A percentile compares a stretch with the other conserved stretches of the same genome.
Evolutionary conservation across 2,797 vertebrate species (phyloP).

Genomic region (Cheirogaleus major): DNA sequence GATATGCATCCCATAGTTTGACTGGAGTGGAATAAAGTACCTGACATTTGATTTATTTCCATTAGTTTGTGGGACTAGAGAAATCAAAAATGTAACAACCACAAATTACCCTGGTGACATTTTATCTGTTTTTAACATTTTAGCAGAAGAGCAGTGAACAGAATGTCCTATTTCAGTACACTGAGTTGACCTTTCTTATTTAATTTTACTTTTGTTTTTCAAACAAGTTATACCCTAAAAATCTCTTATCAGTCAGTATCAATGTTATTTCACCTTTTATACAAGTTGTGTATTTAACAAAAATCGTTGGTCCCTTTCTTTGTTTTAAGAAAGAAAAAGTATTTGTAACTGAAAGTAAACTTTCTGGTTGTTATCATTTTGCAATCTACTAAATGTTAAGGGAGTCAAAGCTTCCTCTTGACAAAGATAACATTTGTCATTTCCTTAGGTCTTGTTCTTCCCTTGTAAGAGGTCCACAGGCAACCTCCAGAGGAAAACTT

Average conservation of each 20-base stretch:
- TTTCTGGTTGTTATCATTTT: not conserved
- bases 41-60: conserved; percentile 53
- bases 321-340: not conserved
- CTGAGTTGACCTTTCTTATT: not conserved
- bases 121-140: conserved; percentile 17
- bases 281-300: not conserved
- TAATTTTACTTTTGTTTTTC: not conserved
- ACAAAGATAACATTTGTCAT: not conserved
- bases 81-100: conserved; percentile 49
- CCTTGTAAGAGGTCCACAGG: not conserved
- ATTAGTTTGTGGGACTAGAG: conserved; percentile 27
- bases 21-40: not conserved
- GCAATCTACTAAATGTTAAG: not conserved
- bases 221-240: not conserved
- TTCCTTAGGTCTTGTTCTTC: conserved; percentile 5
- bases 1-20: not conserved
- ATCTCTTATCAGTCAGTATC: not conserved
- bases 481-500: not conserved
- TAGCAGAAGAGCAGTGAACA: not conserved
- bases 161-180: not conserved
- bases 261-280: not conserved
- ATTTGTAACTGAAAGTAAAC: conserved; percentile 22
- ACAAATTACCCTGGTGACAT: conserved; percentile 35
- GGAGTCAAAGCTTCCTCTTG: not conserved
- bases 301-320: not conserved